Evolutionary conservation across 2,113 vertebrate species (phyloP).

Genomic region (Misgurnus anguillicaudatus): DNA sequence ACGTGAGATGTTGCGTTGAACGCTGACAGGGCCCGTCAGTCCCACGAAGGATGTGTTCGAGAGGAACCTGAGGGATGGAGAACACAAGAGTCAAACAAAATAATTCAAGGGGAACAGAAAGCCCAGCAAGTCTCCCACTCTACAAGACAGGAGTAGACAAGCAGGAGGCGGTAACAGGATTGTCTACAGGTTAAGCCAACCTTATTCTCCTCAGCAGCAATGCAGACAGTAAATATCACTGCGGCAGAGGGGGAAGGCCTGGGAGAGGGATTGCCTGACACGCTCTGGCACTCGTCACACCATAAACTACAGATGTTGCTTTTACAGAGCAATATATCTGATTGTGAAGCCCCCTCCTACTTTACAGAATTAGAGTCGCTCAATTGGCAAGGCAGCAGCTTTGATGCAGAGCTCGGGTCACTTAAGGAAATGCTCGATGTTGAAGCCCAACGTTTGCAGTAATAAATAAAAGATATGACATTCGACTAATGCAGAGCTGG

Average conservation of each 20-base stretch:
- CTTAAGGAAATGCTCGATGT: conserved; percentile 45
- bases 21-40: conserved; percentile 72
- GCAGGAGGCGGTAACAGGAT: conserved; percentile 33
- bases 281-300: conserved; percentile 39
- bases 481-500: conserved; percentile 42
- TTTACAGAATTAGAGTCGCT: conserved; percentile 38
- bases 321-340: conserved; percentile 42
- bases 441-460: conserved; percentile 21
- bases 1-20: conserved; percentile 63
- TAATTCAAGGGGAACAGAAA: conserved; percentile 20
- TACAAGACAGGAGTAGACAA: neutral
- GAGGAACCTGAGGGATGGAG: conserved; percentile 76
- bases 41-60: conserved; percentile 84
- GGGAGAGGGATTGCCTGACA: conserved; percentile 48
- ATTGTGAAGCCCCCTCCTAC: conserved; percentile 42
- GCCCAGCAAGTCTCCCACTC: neutral
- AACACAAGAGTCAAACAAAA: conserved; percentile 15
- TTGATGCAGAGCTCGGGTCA: conserved; percentile 32
- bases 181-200: conserved; percentile 38
- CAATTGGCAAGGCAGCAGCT: conserved; percentile 14
- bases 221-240: conserved; percentile 35
- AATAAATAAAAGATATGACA: conserved; percentile 48
- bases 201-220: conserved; percentile 37
- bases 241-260: conserved; percentile 12
- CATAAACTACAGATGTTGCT: conserved; percentile 46